A percentile compares a stretch with the other conserved stretches of the same genome.
Conservation (phyloP, 2,888 invertebrate genomes). For the Drosophila lutescens region DNA sequence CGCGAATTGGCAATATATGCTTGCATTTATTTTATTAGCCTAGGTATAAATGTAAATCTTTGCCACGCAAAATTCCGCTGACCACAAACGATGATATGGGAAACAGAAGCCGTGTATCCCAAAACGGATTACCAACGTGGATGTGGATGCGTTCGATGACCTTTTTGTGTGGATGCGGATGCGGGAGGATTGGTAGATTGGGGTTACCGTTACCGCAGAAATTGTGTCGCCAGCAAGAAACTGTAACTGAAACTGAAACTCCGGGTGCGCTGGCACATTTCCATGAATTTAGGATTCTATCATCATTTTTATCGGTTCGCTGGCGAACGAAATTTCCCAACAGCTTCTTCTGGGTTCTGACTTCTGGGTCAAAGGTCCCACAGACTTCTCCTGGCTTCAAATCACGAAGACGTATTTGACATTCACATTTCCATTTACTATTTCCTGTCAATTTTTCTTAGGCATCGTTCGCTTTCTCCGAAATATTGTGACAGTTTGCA, state of each 20-base stretch:
- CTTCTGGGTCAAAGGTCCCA: too few species aligned
- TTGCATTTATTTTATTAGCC: slow-evolving; percentile 5
- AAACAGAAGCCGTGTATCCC: neutral
- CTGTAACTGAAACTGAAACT: too few species aligned
- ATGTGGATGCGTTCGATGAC: too few species aligned
- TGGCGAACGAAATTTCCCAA: neutral
- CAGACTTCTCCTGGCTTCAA: neutral
- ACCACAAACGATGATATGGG: slow-evolving; percentile 5
- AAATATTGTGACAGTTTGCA: slow-evolving; percentile 73
- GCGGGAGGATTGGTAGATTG: neutral
- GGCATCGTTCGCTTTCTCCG: slow-evolving; percentile 41
- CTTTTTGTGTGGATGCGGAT: too few species aligned
- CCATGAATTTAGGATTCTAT: slow-evolving; percentile 10
- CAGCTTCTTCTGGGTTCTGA: neutral
- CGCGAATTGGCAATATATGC: neutral
- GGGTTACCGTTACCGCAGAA: neutral
- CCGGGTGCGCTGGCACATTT: slow-evolving; percentile 13
- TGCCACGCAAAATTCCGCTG: slow-evolving; percentile 1
- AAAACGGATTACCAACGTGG: too few species aligned
- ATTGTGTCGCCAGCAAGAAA: slow-evolving; percentile 5
- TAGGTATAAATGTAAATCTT: slow-evolving; percentile 5
- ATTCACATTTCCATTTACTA: slow-evolving; percentile 44
- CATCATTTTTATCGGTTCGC: slow-evolving; percentile 19
- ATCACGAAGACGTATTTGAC: slow-evolving; percentile 15
- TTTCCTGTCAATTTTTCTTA: slow-evolving; percentile 57